These are phyloP conservation scores for Cenopis cana DNA, from an alignment of 2,888 invertebrate genomes.

Conservation along the genomic window DNA sequence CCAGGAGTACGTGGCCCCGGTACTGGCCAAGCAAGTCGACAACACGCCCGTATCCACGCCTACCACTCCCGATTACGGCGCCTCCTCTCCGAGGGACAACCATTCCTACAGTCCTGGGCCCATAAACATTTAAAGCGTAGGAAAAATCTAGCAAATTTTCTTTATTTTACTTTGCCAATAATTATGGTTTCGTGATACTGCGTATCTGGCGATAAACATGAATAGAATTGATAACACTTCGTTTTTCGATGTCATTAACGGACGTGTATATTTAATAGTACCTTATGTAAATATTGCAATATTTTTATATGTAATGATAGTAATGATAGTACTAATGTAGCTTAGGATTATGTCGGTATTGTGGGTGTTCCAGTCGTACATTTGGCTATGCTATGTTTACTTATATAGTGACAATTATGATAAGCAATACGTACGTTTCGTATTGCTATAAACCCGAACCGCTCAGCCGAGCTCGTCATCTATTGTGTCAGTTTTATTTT, in stretches of 20 bases:
- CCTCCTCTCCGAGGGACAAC: conserved; percentile 70
- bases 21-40: conserved; percentile 81
- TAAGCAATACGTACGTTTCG: conserved; percentile 19
- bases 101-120: conserved; percentile 71
- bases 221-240: conserved; percentile 40
- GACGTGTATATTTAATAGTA: conserved; percentile 45
- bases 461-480: neutral
- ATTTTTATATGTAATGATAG: conserved; percentile 58
- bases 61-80: conserved; percentile 80
- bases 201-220: conserved; percentile 55
- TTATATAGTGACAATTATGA: conserved; percentile 1
- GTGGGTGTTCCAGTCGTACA: conserved; percentile 18
- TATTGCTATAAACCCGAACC: neutral
- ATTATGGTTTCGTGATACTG: conserved; percentile 50
- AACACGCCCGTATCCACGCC: conserved; percentile 68
- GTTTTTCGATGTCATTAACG: conserved; percentile 46
- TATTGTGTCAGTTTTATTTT: conserved; percentile 20
- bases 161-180: conserved; percentile 52
- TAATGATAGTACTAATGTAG: conserved; percentile 45
- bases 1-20: conserved; percentile 85
- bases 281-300: conserved; percentile 68
- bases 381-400: conserved; percentile 28
- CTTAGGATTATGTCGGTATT: conserved; percentile 32
- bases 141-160: conserved; percentile 46
- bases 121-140: conserved; percentile 71